Evolutionary conservation across 1,140 invertebrate species (phyloP).

Genomic region (Archegozetes longisetosus): DNA sequence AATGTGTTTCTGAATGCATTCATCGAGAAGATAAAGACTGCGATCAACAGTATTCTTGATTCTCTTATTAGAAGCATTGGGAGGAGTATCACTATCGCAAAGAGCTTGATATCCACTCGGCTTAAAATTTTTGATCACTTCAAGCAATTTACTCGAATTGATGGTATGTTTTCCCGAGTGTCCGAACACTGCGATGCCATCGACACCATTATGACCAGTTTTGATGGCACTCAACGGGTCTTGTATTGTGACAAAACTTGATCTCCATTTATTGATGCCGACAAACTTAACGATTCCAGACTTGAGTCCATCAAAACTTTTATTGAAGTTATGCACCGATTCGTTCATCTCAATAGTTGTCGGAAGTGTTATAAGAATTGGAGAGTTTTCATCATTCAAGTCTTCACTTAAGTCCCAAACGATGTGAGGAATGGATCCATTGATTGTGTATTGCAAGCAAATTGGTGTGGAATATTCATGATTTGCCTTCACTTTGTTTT

Average conservation of each 20-base stretch:
- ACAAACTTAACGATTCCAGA: constrained; percentile 8
- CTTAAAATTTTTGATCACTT: constrained; percentile 51
- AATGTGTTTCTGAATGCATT: constrained; percentile 20
- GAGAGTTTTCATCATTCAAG: not conserved
- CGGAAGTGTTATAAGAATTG: constrained; percentile 17
- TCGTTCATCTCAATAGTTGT: constrained; percentile 16
- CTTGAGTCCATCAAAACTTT: constrained; percentile 8
- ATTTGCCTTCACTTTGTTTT: not conserved
- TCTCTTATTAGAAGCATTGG: constrained; percentile 46
- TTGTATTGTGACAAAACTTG: constrained; percentile 36
- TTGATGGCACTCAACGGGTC: constrained; percentile 43
- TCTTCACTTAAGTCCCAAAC: constrained; percentile 16
- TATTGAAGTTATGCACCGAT: constrained; percentile 9
- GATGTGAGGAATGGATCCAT: constrained; percentile 21
- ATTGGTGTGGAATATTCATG: constrained; percentile 13
- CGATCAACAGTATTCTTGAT: constrained; percentile 39
- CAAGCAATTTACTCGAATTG: constrained; percentile 47
- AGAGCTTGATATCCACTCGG: constrained; percentile 61
- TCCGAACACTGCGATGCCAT: constrained; percentile 49
- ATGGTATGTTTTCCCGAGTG: constrained; percentile 48
- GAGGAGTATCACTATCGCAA: constrained; percentile 59
- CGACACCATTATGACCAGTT: constrained; percentile 45
- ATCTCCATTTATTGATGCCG: constrained; percentile 14
- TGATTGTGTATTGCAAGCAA: constrained; percentile 18
- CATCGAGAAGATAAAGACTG: constrained; percentile 21